A percentile compares a stretch with the other conserved stretches of the same genome.
Evolutionary conservation across 2,113 vertebrate genomes (phyloP).

Genomic region (Pygoscelis antarcticus): DNA sequence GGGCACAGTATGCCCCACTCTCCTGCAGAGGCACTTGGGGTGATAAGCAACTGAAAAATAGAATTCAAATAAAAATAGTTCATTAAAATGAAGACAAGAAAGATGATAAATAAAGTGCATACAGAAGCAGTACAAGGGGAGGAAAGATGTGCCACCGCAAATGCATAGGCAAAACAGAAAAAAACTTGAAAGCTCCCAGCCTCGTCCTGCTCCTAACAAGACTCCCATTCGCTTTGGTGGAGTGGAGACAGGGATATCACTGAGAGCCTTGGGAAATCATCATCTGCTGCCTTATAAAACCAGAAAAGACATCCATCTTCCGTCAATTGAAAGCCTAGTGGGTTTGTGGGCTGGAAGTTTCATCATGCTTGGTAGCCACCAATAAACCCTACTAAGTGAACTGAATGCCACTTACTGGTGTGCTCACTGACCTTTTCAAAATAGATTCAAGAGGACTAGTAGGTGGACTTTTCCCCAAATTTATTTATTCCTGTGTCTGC

Average conservation of each 20-base stretch:
- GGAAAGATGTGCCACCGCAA: background rate
- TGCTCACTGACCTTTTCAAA: background rate
- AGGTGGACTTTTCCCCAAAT: background rate
- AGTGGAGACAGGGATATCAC: background rate
- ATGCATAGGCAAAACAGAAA: background rate
- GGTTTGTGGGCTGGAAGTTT: background rate
- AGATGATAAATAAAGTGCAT: background rate
- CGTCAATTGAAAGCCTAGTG: background rate
- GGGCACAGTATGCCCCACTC: slow-evolving; percentile 16
- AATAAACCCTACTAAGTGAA: background rate
- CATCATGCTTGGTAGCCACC: background rate
- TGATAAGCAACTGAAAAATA: slow-evolving; percentile 41
- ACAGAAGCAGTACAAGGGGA: background rate
- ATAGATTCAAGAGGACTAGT: background rate
- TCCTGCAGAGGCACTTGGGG: slow-evolving; percentile 19
- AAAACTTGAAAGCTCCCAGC: background rate
- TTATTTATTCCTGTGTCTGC: background rate
- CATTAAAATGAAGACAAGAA: slow-evolving; percentile 15
- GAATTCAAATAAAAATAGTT: slow-evolving; percentile 22
- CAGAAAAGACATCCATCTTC: background rate
- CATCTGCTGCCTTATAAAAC: background rate
- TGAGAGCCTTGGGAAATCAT: background rate
- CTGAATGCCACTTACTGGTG: background rate
- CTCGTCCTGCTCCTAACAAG: background rate
- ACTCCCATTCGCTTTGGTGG: background rate